A percentile compares a stretch with the other conserved stretches of the same genome.
Conservation (phyloP, 2,888 invertebrate species). For the Aleiodes leptofemur region DNA sequence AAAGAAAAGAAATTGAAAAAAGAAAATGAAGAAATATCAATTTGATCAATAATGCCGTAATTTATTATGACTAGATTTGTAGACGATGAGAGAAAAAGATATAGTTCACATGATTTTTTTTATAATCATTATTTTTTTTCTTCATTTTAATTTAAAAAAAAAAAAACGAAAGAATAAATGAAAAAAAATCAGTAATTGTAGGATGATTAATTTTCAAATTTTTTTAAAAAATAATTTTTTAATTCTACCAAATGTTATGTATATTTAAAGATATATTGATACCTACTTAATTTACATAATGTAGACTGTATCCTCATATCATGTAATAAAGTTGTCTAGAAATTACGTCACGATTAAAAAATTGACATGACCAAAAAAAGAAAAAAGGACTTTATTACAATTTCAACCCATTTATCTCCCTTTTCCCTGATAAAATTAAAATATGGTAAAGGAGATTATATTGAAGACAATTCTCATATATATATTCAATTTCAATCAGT, state of each 20-base stretch:
- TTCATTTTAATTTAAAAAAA: conserved; percentile 66
- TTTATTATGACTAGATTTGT: conserved; percentile 27
- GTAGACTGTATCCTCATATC: conserved; percentile 72
- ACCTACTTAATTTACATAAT: conserved; percentile 70
- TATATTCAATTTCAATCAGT: conserved; percentile 8
- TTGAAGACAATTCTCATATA: not conserved
- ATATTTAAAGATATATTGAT: conserved; percentile 71
- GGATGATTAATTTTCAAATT: conserved; percentile 62
- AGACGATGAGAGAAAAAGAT: not conserved
- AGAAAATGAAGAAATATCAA: conserved; percentile 4
- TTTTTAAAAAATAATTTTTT: conserved; percentile 52
- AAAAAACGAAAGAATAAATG: conserved; percentile 56
- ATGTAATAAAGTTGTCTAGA: conserved; percentile 73
- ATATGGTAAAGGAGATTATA: not conserved
- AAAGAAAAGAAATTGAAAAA: not conserved
- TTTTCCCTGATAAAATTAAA: not conserved
- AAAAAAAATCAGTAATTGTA: conserved; percentile 54
- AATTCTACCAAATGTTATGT: conserved; percentile 70
- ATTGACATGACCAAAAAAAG: conserved; percentile 27
- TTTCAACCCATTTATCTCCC: not conserved
- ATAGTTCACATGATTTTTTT: conserved; percentile 34
- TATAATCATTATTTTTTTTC: conserved; percentile 61
- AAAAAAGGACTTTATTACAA: not conserved
- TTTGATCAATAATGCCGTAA: conserved; percentile 29
- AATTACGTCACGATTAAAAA: conserved; percentile 58